A percentile compares a stretch with the other conserved stretches of the same genome.
phyloP scores from a whole-genome alignment of 2,113 vertebrate genomes.

The Gymnocephalus cernua region DNA sequence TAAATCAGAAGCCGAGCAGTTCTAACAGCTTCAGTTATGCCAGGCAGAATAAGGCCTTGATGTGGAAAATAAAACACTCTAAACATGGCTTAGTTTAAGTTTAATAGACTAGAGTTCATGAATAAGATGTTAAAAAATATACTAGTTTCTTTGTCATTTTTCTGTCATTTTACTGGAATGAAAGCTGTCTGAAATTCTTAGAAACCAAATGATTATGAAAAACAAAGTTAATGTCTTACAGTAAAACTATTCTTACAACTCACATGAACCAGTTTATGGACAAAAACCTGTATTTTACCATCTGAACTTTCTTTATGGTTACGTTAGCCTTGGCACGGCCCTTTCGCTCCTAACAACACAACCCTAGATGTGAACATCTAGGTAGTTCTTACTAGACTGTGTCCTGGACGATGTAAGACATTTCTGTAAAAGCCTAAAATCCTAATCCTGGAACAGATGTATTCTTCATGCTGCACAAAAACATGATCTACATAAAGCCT shows the following conservation, averaged over 20 bases:
- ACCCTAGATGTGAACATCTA: background rate
- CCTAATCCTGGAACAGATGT: background rate
- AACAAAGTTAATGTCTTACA: background rate
- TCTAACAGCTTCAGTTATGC: too few species aligned
- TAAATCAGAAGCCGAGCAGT: too few species aligned
- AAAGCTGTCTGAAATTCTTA: too few species aligned
- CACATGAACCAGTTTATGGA: background rate
- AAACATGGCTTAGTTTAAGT: too few species aligned
- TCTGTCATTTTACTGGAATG: too few species aligned
- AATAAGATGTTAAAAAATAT: too few species aligned
- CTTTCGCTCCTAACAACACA: background rate
- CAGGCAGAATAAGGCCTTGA: background rate
- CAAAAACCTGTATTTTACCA: background rate
- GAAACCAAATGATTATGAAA: too few species aligned
- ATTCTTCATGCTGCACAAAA: background rate
- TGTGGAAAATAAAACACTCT: background rate
- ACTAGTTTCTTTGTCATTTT: too few species aligned
- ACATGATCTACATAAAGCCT: too few species aligned
- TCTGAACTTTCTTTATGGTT: background rate
- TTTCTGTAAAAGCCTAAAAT: too few species aligned
- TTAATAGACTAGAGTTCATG: too few species aligned
- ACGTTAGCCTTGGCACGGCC: too few species aligned
- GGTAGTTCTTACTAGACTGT: background rate
- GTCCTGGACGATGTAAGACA: slow-evolving; percentile 26
- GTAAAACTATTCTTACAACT: background rate